Evolutionary conservation across 2,113 vertebrate genomes (phyloP), one percentile per base, ranked within the genome.

Genomic region (Sinocyclocheilus anophthalmus): DNA sequence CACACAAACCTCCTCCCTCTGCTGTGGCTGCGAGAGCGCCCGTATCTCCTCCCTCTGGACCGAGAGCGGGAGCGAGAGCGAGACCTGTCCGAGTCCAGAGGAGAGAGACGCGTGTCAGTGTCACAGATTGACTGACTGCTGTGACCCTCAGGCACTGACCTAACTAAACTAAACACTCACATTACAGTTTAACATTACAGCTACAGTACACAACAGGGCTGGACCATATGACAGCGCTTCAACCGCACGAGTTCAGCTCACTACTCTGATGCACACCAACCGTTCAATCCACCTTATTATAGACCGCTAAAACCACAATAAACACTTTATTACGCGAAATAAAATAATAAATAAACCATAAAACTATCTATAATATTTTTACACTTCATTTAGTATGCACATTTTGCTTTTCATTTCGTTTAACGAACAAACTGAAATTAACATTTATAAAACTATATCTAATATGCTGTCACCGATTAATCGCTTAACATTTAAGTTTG

Each of bases 1-100:
- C n/a, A n/a, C n/a, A 63, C 94, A 88, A 7, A 96, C 96, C 96
- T 96, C 91, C 96, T 95, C 87, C 95, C 95, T 61, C 96, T 93
- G 87, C 96, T 97, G 55, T 94, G 94, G 79, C 96, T 96, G 55
- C 94, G 93, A 67, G 96, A 96, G 48, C 96, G 95, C 65, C 96
- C 95, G 48, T 96, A 95, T 70, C 96, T 90, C 73, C 96, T 95
- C 78, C 96, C 96, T 30, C 95, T 92, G 88, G 96, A 97, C 81
- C 95, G 92, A 3, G 96, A 97, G 82, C 95, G 95, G 1, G 96
- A 97, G 82, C 69, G 42, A 1, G 42, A 97, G 69, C 96, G 92
- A 92, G 96, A 96, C 95, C 96, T 96, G 77, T 92, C 90, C 90
- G 76, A 84, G 76, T 83, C 72, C 59, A 59, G 48, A 81, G 13